Percentiles rank a stretch among this genome's conserved stretches.
phyloP scores from a whole-genome alignment of 2,113 vertebrate genomes.

The Laticauda laticaudata region DNA sequence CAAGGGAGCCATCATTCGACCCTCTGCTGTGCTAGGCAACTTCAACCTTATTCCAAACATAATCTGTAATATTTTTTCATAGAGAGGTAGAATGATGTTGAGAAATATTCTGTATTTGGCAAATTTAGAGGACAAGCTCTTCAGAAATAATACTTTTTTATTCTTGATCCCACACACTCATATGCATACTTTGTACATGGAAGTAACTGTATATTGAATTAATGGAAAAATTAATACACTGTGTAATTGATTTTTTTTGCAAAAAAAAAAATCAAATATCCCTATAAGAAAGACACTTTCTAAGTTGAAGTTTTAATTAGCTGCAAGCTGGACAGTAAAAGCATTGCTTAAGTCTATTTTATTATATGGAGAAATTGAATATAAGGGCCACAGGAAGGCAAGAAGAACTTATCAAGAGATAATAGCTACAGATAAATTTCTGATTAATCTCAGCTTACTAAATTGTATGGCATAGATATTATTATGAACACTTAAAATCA shows the following conservation, averaged over 20 bases:
- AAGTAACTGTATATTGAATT: slow-evolving; percentile 51
- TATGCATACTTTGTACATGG: slow-evolving; percentile 53
- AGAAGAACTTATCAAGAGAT: not conserved
- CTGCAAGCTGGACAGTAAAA: slow-evolving; percentile 17
- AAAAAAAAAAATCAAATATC: slow-evolving; percentile 8
- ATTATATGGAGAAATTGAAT: not conserved
- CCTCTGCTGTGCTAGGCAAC: not conserved
- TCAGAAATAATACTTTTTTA: slow-evolving; percentile 59
- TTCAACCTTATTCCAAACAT: not conserved
- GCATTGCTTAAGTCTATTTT: not conserved
- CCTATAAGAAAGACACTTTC: slow-evolving; percentile 30
- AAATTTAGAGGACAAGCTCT: slow-evolving; percentile 63
- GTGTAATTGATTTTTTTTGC: slow-evolving; percentile 18
- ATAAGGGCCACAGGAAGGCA: not conserved
- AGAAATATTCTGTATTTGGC: slow-evolving; percentile 2
- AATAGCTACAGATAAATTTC: not conserved
- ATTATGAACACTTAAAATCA: not conserved
- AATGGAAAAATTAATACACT: slow-evolving; percentile 11
- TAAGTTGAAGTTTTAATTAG: slow-evolving; percentile 14
- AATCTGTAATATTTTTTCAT: slow-evolving; percentile 16
- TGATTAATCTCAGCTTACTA: not conserved
- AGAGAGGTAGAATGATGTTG: slow-evolving; percentile 40
- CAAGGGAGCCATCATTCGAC: not conserved
- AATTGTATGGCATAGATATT: not conserved
- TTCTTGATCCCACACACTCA: slow-evolving; percentile 10